Evolutionary conservation across 1,140 invertebrate genomes (phyloP).

Genomic region (Oreohelix idahoensis): DNA sequence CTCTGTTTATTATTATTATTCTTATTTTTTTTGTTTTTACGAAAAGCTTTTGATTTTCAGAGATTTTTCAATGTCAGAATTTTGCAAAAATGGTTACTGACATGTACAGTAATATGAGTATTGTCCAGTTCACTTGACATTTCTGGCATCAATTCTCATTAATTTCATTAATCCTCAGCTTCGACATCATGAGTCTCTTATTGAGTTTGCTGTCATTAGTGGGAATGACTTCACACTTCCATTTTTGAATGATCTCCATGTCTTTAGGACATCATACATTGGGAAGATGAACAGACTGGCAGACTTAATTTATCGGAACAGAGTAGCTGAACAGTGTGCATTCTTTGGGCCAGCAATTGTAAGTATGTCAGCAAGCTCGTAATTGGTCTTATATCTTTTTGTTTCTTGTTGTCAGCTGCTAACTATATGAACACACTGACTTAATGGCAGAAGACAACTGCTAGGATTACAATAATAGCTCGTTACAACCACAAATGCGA

Average conservation of each 20-base stretch:
- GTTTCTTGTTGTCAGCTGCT: conserved; percentile 6
- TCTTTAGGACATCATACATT: background rate
- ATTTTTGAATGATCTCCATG: conserved; percentile 41
- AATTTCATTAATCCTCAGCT: conserved; percentile 52
- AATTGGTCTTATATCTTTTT: background rate
- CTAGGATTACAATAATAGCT: too few species aligned
- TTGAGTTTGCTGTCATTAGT: conserved; percentile 65
- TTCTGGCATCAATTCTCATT: too few species aligned
- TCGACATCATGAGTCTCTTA: conserved; percentile 48
- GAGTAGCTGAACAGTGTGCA: conserved; percentile 58
- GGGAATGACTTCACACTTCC: conserved; percentile 69
- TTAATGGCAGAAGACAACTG: too few species aligned
- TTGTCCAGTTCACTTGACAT: too few species aligned
- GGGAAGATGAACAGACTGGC: conserved; percentile 49
- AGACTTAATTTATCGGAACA: conserved; percentile 57
- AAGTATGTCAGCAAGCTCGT: conserved; percentile 23
- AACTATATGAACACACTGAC: too few species aligned
- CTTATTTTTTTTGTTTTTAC: too few species aligned
- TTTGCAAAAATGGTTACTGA: too few species aligned
- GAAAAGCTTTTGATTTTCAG: too few species aligned
- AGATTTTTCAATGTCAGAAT: too few species aligned
- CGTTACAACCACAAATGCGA: too few species aligned
- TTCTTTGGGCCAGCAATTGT: conserved; percentile 59
- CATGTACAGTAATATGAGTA: too few species aligned
- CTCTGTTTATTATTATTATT: too few species aligned